Evolutionary conservation across 1,140 invertebrate genomes (phyloP), one percentile per base, ranked within the genome.

Genomic region (Holotrichia oblita): DNA sequence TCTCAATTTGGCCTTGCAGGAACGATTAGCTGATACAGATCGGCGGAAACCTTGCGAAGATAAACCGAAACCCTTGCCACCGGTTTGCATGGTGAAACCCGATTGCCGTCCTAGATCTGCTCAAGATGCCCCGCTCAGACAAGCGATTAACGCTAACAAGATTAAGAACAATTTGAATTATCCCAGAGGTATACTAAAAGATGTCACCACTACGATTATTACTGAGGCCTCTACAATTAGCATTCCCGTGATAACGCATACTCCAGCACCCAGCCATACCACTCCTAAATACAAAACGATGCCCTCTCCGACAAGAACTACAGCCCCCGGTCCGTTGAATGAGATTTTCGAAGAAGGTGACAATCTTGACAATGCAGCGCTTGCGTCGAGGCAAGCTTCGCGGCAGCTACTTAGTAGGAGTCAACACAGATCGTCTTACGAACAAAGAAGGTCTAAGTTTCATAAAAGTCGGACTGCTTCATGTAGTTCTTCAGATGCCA

Each of bases 401-500:
- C 81, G 87, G 82, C 85, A 85, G 20, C 82, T 87, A 72, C 82
- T 86, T 10, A 82, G 79, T 81, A 69, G 83, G 79, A 87, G 83
- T 82, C 81, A 86, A 81, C 77, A 83, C 78, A 82, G 82, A 83
- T 85, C 79, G 84, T 86, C 82, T 4, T 92, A 91, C 83, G 91
- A 91, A 85, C 91, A 93, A 82, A 88, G 93, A 34, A 89, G 92
- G 17, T 91, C 90, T 77, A 94, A 93, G 84, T 92, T 94, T 79
- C 91, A 93, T 78, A 94, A 94, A 84, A 91, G 93, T 6, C 89
- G 95, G 17, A 95, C 95, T 6, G 93, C 95, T 1, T 96, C 94
- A 6, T 96, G 96, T 84, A 95, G 94, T 81, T 95, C 95, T 73
- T 97, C 96, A 0, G 95, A 97, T 85, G 94, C 96, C 6, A 96